A percentile compares a stretch with the other conserved stretches of the same genome.
phyloP scores from a whole-genome alignment of 2,797 vertebrate species.

The Oophaga sylvatica region DNA sequence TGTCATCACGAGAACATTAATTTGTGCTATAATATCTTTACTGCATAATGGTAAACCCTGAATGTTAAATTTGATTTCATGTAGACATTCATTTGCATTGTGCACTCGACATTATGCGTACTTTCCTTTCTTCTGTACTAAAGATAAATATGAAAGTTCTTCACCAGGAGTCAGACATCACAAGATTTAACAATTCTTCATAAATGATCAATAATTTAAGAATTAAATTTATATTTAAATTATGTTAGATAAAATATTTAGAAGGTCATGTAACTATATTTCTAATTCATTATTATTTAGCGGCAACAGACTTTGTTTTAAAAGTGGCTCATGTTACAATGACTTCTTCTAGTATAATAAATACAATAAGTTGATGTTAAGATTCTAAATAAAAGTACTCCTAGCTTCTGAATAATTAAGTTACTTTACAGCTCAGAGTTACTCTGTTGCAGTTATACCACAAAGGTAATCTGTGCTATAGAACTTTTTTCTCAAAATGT shows the following conservation, averaged over 20 bases:
- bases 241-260: conserved; percentile 51
- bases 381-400: not conserved
- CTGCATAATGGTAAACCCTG: no score
- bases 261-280: conserved; percentile 31
- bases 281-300: conserved; percentile 42
- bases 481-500: not conserved
- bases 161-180: not conserved
- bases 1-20: not conserved
- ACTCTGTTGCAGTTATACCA: not conserved
- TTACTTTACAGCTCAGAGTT: not conserved
- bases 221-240: conserved; percentile 46
- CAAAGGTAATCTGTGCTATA: not conserved
- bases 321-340: not conserved
- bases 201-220: conserved; percentile 52
- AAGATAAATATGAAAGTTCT: conserved; percentile 10
- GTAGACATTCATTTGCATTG: not conserved
- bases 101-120: not conserved
- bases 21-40: not conserved
- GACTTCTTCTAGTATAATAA: not conserved
- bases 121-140: not conserved
- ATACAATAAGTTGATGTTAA: not conserved
- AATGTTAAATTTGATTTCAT: not conserved
- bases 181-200: conserved; percentile 35
- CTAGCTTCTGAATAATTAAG: not conserved
- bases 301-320: not conserved